Base-by-base conservation (phyloP, 1,140 invertebrate genomes). In the Camponotus vicinus region DNA sequence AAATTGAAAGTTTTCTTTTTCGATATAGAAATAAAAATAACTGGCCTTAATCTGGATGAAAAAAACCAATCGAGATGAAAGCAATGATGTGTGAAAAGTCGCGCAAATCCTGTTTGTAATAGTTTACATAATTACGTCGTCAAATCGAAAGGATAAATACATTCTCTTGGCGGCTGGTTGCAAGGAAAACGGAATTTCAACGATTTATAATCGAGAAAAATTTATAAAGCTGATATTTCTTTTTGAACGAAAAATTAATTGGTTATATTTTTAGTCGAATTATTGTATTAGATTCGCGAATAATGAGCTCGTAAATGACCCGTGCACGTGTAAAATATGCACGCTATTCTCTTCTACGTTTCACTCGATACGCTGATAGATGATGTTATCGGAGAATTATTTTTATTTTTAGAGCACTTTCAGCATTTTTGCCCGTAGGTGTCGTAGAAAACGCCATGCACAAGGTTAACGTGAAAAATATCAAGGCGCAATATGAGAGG, bases 1-100 rank as follows among this genome's bases (percentile, higher is more conserved):
- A 21, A 40, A 21, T 37, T 49, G 8, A 59, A 27, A 76, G n/a
- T 32, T 78, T 27, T 27, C 27, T 27, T 27, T 27, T 40, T 67
- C 13, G 9, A 52, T 7, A 32, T 34, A 57, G 11, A 15, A 78
- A 27, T 18, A 5, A 66, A 64, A 79, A 52, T 45, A 37, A 11
- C 18, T 0, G n/a, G n/a, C 3, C 66, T 55, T 52, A 18, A 32
- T 61, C 21, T 42, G 0, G 34, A 27, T 27, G 27, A 27, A 85
- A 89, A 82, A 70, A 77, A 32, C 70, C 63, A 89, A 89, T 86
- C 82, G 27, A 79, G 63, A 77, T 89, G 52, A 78, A 69, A 76
- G 49, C 55, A 61, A 15, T 73, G 83, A 86, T 89, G 88, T 82
- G 69, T 89, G 83, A 88, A 83, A 82, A 70, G 64, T 57, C 49